Percentiles rank a stretch among this genome's conserved stretches.
These are phyloP conservation scores for Solea solea DNA, from an alignment of 2,113 vertebrate genomes.

Conservation along the genomic window DNA sequence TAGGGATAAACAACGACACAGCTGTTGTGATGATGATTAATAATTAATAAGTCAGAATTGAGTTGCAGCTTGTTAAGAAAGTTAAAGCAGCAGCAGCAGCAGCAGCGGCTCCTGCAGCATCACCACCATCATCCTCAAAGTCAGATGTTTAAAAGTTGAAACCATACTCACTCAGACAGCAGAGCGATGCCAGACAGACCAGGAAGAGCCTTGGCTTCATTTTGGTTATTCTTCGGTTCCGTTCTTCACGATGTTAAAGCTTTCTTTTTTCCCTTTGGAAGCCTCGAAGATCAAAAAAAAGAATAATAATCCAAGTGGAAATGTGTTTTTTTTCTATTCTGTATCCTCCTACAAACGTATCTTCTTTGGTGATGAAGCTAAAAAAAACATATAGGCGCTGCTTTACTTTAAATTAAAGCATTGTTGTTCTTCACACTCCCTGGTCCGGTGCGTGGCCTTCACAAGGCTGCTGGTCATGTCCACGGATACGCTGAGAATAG, in stretches of 20 bases:
- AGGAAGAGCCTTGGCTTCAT: slow-evolving; percentile 74
- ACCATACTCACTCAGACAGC: slow-evolving; percentile 75
- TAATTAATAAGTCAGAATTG: not conserved
- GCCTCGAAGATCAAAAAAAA: slow-evolving; percentile 10
- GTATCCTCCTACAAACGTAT: not conserved
- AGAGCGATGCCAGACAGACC: slow-evolving; percentile 51
- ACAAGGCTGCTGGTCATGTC: slow-evolving; percentile 67
- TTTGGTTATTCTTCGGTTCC: slow-evolving; percentile 50
- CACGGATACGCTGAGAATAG: slow-evolving; percentile 55
- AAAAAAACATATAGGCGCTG: not conserved
- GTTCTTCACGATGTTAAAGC: slow-evolving; percentile 17
- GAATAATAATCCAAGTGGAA: slow-evolving; percentile 41
- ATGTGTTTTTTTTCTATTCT: not conserved
- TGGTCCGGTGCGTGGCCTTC: slow-evolving; percentile 49
- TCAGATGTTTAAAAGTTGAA: not conserved
- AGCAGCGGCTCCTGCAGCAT: not conserved
- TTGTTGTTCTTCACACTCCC: slow-evolving; percentile 34
- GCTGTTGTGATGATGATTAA: not conserved
- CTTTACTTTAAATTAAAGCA: slow-evolving; percentile 48
- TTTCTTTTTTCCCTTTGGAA: slow-evolving; percentile 3
- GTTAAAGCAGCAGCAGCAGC: slow-evolving; percentile 19
- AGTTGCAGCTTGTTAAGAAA: not conserved
- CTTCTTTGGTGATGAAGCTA: slow-evolving; percentile 49
- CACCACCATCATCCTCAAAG: not conserved
- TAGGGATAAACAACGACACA: too few relatives aligned